Evolutionary conservation across 2,888 invertebrate genomes (phyloP).

Genomic region (Drosophila colorata): DNA sequence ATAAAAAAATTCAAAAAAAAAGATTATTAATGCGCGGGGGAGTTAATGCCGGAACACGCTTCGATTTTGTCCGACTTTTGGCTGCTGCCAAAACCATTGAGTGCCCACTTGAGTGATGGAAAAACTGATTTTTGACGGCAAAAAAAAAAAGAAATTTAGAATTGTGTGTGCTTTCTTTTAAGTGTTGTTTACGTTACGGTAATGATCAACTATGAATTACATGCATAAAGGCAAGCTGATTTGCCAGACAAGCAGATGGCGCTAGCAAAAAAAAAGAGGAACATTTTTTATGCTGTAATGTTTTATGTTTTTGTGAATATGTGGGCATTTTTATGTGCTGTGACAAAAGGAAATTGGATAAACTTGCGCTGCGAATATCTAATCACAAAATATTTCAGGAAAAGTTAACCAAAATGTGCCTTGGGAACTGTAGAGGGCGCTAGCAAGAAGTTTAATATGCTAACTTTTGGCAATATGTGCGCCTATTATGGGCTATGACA

Average conservation of each 20-base stretch:
- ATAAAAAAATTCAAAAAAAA: slow-evolving; percentile 11
- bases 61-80: slow-evolving; percentile 12
- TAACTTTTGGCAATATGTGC: slow-evolving; percentile 4
- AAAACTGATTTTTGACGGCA: slow-evolving; percentile 50
- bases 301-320: neutral
- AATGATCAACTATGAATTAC: slow-evolving; percentile 37
- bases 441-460: slow-evolving; percentile 9
- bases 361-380: neutral
- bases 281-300: neutral
- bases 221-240: slow-evolving; percentile 15
- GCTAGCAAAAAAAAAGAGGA: slow-evolving; percentile 13
- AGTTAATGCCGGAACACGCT: slow-evolving; percentile 53
- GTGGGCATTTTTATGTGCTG: slow-evolving; percentile 25
- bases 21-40: slow-evolving; percentile 53
- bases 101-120: slow-evolving; percentile 68
- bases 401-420: neutral
- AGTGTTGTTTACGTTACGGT: slow-evolving; percentile 38
- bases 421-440: slow-evolving; percentile 20
- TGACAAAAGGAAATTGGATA: slow-evolving; percentile 12
- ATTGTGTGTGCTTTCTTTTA: slow-evolving; percentile 22
- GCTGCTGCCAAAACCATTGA: slow-evolving; percentile 40
- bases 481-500: slow-evolving; percentile 19
- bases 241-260: slow-evolving; percentile 32
- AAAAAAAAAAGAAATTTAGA: slow-evolving; percentile 1
- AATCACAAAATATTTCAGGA: neutral